Conservation (phyloP, 2,888 invertebrate species). For the Cistogaster globosa region DNA sequence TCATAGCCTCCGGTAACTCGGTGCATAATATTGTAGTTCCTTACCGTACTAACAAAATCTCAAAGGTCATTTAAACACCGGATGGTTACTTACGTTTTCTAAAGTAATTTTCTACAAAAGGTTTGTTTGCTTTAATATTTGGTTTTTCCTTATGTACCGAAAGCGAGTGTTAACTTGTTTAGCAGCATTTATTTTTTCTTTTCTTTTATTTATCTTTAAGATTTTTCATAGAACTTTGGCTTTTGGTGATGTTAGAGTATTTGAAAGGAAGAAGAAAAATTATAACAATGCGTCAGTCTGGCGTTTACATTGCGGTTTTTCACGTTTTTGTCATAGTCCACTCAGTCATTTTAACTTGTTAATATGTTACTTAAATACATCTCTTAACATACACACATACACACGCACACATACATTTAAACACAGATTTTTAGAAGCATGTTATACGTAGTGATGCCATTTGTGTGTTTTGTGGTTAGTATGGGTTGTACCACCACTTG, state of each 20-base stretch:
- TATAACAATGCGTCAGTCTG: slow-evolving; percentile 79
- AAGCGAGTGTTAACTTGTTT: slow-evolving; percentile 41
- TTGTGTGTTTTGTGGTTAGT: slow-evolving; percentile 54
- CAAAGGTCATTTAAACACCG: slow-evolving; percentile 78
- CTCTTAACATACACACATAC: neutral
- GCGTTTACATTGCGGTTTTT: slow-evolving; percentile 74
- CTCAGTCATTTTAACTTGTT: slow-evolving; percentile 70
- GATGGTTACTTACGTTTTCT: slow-evolving; percentile 66
- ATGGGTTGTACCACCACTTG: slow-evolving; percentile 69
- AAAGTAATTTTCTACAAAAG: slow-evolving; percentile 57
- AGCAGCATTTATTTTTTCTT: slow-evolving; percentile 27
- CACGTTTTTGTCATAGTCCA: slow-evolving; percentile 78
- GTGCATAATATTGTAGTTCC: slow-evolving; percentile 58
- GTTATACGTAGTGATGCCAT: slow-evolving; percentile 19
- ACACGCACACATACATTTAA: neutral
- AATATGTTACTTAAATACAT: slow-evolving; percentile 56
- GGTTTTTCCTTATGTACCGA: neutral
- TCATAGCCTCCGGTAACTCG: slow-evolving; percentile 60
- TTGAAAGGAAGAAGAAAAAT: slow-evolving; percentile 75
- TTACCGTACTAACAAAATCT: slow-evolving; percentile 58
- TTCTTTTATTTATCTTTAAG: slow-evolving; percentile 80
- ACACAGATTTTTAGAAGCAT: slow-evolving; percentile 8
- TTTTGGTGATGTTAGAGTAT: slow-evolving; percentile 29
- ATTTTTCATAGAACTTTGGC: slow-evolving; percentile 77
- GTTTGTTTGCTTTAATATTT: slow-evolving; percentile 56